A percentile compares a stretch with the other conserved stretches of the same genome.
Evolutionary conservation across 2,797 vertebrate genomes (phyloP).

Genomic region (Hypotaenidia philippensis): DNA sequence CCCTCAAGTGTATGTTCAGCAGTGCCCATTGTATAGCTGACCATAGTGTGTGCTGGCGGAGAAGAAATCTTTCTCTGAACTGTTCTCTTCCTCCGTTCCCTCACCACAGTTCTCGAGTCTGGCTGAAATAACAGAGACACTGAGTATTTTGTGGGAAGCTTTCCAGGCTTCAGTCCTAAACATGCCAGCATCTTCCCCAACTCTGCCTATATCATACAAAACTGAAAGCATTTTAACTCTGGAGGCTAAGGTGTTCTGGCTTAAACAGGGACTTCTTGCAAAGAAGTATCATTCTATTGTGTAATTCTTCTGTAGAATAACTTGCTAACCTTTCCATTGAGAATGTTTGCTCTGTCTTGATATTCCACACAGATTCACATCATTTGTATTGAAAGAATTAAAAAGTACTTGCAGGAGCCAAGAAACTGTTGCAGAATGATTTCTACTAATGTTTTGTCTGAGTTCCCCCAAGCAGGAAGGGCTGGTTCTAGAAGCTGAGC

Average conservation of each 20-base stretch:
- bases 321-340: neutral
- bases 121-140: neutral
- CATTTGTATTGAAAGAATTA: neutral
- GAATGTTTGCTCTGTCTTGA: neutral
- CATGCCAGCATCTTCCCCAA: neutral
- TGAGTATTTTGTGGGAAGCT: neutral
- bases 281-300: neutral
- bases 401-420: neutral
- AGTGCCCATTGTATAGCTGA: neutral
- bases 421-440: neutral
- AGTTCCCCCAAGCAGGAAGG: neutral
- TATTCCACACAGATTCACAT: neutral
- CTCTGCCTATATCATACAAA: neutral
- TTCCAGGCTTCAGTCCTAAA: neutral
- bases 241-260: neutral
- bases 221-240: neutral
- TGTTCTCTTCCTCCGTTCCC: neutral
- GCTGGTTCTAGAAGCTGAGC: neutral
- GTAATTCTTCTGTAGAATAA: neutral
- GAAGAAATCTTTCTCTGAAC: neutral
- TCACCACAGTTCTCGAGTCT: neutral
- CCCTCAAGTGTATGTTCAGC: neutral
- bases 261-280: neutral
- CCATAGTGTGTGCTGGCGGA: neutral
- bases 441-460: neutral